A percentile compares a stretch with the other conserved stretches of the same genome.
Conservation (phyloP, 2,797 vertebrate species). For the Rhincodon typus region DNA sequence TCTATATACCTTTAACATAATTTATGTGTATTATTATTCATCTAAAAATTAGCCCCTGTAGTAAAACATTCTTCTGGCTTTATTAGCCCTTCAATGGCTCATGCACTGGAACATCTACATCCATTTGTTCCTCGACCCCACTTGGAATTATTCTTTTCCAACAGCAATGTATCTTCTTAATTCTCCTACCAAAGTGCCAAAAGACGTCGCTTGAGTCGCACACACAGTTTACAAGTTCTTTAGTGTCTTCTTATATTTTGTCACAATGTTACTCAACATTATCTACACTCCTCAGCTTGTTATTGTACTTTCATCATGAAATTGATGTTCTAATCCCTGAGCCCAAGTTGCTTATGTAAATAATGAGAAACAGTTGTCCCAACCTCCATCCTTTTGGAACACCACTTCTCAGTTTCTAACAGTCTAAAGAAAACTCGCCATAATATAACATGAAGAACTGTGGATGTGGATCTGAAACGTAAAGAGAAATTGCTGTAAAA, state of each 20-base stretch:
- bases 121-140: background rate
- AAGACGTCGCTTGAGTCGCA: background rate
- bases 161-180: background rate
- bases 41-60: background rate
- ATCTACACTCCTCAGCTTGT: background rate
- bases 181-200: background rate
- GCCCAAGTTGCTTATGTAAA: background rate
- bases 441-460: no score
- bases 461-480: no score
- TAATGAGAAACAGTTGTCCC: background rate
- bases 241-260: background rate
- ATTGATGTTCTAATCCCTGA: background rate
- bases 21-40: background rate
- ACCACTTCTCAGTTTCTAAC: background rate
- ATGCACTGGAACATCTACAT: background rate
- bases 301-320: background rate
- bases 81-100: background rate
- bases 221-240: background rate
- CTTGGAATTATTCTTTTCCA: background rate
- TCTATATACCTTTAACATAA: background rate
- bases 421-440: background rate
- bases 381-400: background rate
- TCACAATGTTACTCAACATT: background rate
- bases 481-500: no score
- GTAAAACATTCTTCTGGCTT: background rate